Evolutionary conservation across 2,113 vertebrate species (phyloP), one percentile per base, ranked within the genome.

Genomic region (Amblyornis subalaris): DNA sequence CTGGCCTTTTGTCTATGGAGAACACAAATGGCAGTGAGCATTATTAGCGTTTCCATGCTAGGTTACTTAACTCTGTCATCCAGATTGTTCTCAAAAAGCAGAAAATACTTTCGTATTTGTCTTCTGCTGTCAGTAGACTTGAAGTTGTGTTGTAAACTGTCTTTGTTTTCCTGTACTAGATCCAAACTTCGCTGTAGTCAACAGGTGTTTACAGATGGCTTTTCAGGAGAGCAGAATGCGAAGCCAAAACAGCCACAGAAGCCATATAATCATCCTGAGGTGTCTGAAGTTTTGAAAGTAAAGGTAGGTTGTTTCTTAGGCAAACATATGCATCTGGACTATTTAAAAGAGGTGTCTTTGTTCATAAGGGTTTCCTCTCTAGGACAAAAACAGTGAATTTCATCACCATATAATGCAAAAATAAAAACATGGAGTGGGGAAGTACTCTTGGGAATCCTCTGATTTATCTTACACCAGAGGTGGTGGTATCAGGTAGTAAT

Each of bases 161-260:
- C 69, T 47, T 61, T 91, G 64, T 96, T 93, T 94, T 83, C 51
- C 12, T 89, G 10, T 83, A 62, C 33, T 94, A 99, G 99, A 95
- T 97, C 98, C 64, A 99, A 98, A 96, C 97, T 97, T 61, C 98
- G 98, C 47, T 98, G 97, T 55, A 97, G 97, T 89, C 97, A 98
- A 54, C 98, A 98, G 35, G 18, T 98, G 88, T 95, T 95, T 91
- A 89, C 96, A 31, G 99, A 99, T 38, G 95, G 96, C 11, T 96
- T 97, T 96, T 96, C 97, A 85, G 98, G 95, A 82, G 99, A 99
- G 36, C 94, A 96, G 42, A 98, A 96, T 82, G 45, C 95, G 36
- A 99, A 99, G 95, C 94, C 98, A 89, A 98, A 98, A 95, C 98
- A 97, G 50, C 97, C 95, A 44, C 97, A 97, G 94, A 99, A 99